phyloP scores from a whole-genome alignment of 2,888 invertebrate genomes.

The Heterodera filipjevi region DNA sequence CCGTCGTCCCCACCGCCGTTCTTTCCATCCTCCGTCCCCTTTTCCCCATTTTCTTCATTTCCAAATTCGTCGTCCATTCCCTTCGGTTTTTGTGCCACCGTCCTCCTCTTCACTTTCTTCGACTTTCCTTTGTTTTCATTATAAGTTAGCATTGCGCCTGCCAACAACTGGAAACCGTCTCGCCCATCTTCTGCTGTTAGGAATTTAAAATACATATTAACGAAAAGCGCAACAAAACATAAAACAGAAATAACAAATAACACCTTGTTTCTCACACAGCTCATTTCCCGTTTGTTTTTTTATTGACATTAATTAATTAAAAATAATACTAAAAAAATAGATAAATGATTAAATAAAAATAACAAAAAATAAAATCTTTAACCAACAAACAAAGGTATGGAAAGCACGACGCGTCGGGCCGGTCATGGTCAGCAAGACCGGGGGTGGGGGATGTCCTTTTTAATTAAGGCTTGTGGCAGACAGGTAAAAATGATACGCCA shows the following conservation, averaged over 20 bases:
- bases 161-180: conserved; percentile 9
- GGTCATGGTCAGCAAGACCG: too few species aligned
- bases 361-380: too few species aligned
- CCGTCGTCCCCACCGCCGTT: neutral
- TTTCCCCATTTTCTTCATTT: neutral
- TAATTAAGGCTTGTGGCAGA: too few species aligned
- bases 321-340: too few species aligned
- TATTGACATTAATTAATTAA: neutral
- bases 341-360: too few species aligned
- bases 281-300: too few species aligned
- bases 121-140: neutral
- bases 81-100: neutral
- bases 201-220: neutral
- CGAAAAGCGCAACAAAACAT: neutral
- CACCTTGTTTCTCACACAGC: too few species aligned
- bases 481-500: too few species aligned
- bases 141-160: conserved; percentile 5
- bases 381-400: too few species aligned
- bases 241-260: too few species aligned
- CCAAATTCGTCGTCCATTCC: neutral
- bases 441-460: too few species aligned
- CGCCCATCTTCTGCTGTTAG: neutral
- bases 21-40: neutral
- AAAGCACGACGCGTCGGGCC: too few species aligned
- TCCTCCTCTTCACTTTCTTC: neutral